phyloP scores from a whole-genome alignment of 2,888 invertebrate species.

The Drosophila meridiana region DNA sequence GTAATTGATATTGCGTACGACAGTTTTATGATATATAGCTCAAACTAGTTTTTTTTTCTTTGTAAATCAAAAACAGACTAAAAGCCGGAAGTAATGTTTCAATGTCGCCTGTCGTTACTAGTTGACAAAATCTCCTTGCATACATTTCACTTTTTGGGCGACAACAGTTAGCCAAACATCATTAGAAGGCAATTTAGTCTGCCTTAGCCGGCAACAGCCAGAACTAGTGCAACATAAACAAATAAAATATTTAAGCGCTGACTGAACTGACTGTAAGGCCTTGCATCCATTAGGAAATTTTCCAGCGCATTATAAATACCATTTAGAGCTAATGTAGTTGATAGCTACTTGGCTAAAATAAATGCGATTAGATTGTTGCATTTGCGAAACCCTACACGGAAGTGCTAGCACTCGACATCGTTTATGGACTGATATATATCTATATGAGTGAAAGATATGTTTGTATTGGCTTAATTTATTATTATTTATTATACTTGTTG shows the following conservation, averaged over 20 bases:
- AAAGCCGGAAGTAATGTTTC: background rate
- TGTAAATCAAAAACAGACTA: background rate
- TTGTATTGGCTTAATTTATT: slow-evolving; percentile 12
- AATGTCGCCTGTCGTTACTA: background rate
- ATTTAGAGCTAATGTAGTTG: slow-evolving; percentile 3
- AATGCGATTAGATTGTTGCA: slow-evolving; percentile 26
- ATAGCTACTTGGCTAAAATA: slow-evolving; percentile 7
- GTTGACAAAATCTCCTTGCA: background rate
- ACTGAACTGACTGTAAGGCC: slow-evolving; percentile 7
- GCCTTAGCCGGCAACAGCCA: background rate
- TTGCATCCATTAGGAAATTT: slow-evolving; percentile 17
- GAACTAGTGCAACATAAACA: background rate
- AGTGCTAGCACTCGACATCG: slow-evolving; percentile 20
- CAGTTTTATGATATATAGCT: background rate
- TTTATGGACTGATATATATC: slow-evolving; percentile 1
- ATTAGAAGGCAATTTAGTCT: background rate
- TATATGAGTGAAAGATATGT: slow-evolving; percentile 20
- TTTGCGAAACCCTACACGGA: slow-evolving; percentile 28
- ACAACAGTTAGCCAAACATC: background rate
- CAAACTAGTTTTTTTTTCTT: background rate
- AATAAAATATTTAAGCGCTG: slow-evolving; percentile 1
- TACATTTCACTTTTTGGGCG: background rate
- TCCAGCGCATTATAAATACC: slow-evolving; percentile 7
- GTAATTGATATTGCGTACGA: background rate
- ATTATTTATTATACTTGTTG: slow-evolving; percentile 24